phyloP scores from a whole-genome alignment of 2,888 invertebrate species.

The Campopleginae sp. region DNA sequence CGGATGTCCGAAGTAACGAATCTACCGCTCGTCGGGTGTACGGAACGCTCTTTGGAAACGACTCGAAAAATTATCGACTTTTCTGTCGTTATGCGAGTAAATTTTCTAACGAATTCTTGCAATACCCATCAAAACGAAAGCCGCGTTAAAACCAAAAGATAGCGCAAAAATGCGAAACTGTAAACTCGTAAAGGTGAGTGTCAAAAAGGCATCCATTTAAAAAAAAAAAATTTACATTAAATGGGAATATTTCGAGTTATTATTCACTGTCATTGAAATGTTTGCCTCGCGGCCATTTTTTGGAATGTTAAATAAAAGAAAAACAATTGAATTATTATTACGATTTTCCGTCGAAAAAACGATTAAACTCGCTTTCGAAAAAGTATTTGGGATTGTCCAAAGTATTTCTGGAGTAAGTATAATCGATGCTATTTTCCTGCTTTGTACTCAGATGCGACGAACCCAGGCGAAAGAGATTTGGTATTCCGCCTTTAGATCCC shows the following conservation, averaged over 20 bases:
- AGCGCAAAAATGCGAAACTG: background rate
- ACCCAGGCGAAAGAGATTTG: constrained; percentile 73
- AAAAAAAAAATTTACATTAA: too few species aligned
- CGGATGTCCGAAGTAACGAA: background rate
- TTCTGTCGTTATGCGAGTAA: constrained; percentile 6
- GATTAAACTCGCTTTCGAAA: too few species aligned
- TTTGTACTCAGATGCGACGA: constrained; percentile 64
- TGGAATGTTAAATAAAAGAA: too few species aligned
- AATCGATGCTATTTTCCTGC: background rate
- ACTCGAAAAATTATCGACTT: constrained; percentile 20
- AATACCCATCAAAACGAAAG: background rate
- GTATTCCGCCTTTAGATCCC: constrained; percentile 79
- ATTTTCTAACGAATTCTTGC: background rate
- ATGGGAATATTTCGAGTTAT: too few species aligned
- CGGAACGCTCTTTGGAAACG: background rate
- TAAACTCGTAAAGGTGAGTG: background rate
- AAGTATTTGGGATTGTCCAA: background rate
- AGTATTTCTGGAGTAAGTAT: background rate
- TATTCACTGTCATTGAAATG: too few species aligned
- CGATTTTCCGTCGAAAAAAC: too few species aligned
- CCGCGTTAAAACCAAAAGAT: background rate
- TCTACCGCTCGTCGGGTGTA: constrained; percentile 2
- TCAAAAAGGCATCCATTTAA: too few species aligned
- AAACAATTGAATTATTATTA: too few species aligned
- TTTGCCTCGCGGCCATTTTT: too few species aligned